These are phyloP conservation scores for Vireo griseus DNA, from an alignment of 2,797 vertebrate genomes.

Conservation along the genomic window DNA sequence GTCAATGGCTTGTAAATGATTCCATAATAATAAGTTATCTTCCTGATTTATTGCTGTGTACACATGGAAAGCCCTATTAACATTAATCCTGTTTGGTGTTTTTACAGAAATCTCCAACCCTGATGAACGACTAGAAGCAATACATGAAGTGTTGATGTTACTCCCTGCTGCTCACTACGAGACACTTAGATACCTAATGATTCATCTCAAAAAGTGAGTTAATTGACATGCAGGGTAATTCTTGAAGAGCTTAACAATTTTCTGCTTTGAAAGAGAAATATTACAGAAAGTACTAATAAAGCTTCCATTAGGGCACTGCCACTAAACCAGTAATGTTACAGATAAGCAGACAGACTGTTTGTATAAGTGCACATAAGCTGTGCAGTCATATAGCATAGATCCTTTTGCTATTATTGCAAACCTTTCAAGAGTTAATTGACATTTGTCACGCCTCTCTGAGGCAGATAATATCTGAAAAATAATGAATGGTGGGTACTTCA, in stretches of 20 bases:
- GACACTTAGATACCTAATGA: conserved; percentile 87
- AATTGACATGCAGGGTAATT: conserved; percentile 3
- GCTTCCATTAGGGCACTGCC: not conserved
- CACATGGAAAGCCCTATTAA: not conserved
- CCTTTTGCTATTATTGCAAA: not conserved
- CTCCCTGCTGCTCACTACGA: conserved; percentile 96
- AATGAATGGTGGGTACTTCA: not conserved
- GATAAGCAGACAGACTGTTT: conserved; percentile 3
- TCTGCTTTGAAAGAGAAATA: conserved; percentile 3
- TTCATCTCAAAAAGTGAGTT: conserved; percentile 83
- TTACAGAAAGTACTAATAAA: not conserved
- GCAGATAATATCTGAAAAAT: not conserved
- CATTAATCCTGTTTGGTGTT: conserved; percentile 11
- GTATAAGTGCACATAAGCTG: not conserved
- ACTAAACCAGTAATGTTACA: not conserved
- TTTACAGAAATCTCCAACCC: conserved; percentile 84
- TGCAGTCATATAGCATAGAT: not conserved
- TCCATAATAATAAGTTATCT: conserved; percentile 8
- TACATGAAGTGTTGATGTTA: conserved; percentile 90
- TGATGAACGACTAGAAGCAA: conserved; percentile 91
- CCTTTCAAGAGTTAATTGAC: not conserved
- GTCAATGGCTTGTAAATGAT: conserved; percentile 25
- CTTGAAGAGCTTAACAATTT: conserved; percentile 14
- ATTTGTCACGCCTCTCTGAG: not conserved
- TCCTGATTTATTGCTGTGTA: conserved; percentile 35